Conservation (phyloP, 2,888 invertebrate genomes). For the Gryllus longicercus region DNA sequence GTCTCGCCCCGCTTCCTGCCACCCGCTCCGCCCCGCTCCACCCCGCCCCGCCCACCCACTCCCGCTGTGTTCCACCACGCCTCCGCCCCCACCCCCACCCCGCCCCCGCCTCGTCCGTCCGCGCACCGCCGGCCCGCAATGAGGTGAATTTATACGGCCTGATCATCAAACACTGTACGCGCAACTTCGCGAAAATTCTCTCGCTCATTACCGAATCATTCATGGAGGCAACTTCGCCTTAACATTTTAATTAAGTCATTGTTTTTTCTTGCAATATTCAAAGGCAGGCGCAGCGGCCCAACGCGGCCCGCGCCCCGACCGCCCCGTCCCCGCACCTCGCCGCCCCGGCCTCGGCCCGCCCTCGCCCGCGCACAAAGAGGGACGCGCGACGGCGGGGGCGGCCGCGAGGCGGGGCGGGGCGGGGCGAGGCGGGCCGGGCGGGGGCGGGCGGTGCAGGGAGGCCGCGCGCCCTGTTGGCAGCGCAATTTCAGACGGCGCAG, state of each 20-base stretch:
- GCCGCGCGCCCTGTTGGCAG: not conserved
- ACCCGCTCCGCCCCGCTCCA: not conserved
- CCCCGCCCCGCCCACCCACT: not conserved
- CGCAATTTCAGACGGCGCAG: constrained; percentile 11
- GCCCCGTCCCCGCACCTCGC: not conserved
- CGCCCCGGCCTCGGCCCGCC: not conserved
- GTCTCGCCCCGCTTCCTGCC: too few relatives aligned
- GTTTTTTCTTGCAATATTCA: constrained; percentile 11
- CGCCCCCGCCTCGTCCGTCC: not conserved
- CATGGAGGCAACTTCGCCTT: constrained; percentile 11
- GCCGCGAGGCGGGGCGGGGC: not conserved
- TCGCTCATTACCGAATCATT: constrained; percentile 11
- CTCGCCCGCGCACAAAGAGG: not conserved
- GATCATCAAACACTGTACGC: not conserved
- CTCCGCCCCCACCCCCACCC: not conserved
- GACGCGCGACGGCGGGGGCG: not conserved
- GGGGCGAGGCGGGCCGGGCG: too few relatives aligned
- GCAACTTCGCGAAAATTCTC: not conserved
- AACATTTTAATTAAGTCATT: constrained; percentile 17
- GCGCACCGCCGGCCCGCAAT: not conserved
- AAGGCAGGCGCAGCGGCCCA: not conserved
- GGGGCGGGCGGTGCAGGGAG: not conserved
- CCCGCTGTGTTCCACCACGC: not conserved
- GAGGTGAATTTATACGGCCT: not conserved
- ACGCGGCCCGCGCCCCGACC: not conserved